A percentile compares a stretch with the other conserved stretches of the same genome.
Conservation (phyloP, 2,888 invertebrate genomes). For the Leucophenga maculata region DNA sequence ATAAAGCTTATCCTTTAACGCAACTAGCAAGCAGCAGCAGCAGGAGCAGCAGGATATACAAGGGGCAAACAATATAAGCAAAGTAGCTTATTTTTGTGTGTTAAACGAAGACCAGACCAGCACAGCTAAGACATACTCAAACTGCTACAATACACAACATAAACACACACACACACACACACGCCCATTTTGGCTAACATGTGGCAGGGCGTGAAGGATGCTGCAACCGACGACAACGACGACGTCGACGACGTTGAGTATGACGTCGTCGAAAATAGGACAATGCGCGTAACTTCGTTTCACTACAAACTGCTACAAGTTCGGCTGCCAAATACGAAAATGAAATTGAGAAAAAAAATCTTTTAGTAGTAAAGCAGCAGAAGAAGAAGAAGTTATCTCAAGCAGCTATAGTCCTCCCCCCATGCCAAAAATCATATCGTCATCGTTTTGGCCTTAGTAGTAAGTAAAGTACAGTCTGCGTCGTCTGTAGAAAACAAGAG, state of each 20-base stretch:
- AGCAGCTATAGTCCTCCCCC: too few relatives aligned
- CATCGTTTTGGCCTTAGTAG: neutral
- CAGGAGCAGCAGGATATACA: constrained; percentile 1
- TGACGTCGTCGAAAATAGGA: constrained; percentile 37
- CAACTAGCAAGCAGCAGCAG: too few relatives aligned
- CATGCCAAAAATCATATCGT: too few relatives aligned
- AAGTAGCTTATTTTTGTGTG: constrained; percentile 16
- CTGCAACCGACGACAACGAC: neutral
- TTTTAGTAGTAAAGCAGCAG: neutral
- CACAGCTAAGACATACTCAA: neutral
- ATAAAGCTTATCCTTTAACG: constrained; percentile 19
- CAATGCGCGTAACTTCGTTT: constrained; percentile 42
- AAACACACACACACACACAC: neutral
- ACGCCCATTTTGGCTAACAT: neutral
- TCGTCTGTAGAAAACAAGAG: constrained; percentile 61
- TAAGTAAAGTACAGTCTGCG: constrained; percentile 62
- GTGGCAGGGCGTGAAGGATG: neutral
- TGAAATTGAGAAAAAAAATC: constrained; percentile 30
- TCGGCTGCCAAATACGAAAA: constrained; percentile 31
- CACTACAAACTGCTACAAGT: constrained; percentile 27
- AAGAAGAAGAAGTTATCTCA: too few relatives aligned
- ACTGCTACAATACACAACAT: too few relatives aligned
- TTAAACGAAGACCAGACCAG: neutral
- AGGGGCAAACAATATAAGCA: neutral
- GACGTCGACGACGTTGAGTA: neutral